Evolutionary conservation across 2,797 vertebrate genomes (phyloP).

Genomic region (Macroramphosus scolopax): DNA sequence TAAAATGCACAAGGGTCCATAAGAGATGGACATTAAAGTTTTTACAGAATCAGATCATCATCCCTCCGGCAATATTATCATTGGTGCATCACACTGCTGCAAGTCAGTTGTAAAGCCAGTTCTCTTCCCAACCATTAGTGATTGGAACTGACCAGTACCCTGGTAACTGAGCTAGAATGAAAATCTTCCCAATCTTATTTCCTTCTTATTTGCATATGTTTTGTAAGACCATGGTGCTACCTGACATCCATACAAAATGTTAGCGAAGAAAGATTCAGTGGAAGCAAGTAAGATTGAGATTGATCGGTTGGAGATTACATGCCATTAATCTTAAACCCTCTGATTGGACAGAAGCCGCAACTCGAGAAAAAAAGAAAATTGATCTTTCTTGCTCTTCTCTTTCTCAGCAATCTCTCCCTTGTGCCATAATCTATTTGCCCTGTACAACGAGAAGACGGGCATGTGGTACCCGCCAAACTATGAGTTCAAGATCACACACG

Average conservation of each 20-base stretch:
- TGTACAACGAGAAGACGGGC: conserved; percentile 84
- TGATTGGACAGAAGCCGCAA: background rate
- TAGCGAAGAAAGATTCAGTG: no score
- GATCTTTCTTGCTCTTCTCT: background rate
- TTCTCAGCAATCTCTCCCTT: conserved; percentile 89
- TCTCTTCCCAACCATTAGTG: background rate
- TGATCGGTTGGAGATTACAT: background rate
- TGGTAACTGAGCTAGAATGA: background rate
- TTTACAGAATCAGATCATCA: background rate
- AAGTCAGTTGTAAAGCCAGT: conserved; percentile 4
- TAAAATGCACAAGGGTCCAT: background rate
- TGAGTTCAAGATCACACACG: conserved; percentile 85
- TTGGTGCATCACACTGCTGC: background rate
- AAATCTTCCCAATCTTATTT: no score
- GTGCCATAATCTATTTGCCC: conserved; percentile 93
- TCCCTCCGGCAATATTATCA: background rate
- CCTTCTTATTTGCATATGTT: background rate
- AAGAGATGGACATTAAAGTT: no score
- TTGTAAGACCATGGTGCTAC: background rate
- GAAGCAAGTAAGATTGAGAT: no score
- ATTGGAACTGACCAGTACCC: background rate
- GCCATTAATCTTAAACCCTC: background rate
- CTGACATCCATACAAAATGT: no score
- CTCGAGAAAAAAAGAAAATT: no score
- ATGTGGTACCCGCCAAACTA: conserved; percentile 92